Evolutionary conservation across 2,113 vertebrate genomes (phyloP).

Genomic region (Pseudolaguvia tuberculata): DNA sequence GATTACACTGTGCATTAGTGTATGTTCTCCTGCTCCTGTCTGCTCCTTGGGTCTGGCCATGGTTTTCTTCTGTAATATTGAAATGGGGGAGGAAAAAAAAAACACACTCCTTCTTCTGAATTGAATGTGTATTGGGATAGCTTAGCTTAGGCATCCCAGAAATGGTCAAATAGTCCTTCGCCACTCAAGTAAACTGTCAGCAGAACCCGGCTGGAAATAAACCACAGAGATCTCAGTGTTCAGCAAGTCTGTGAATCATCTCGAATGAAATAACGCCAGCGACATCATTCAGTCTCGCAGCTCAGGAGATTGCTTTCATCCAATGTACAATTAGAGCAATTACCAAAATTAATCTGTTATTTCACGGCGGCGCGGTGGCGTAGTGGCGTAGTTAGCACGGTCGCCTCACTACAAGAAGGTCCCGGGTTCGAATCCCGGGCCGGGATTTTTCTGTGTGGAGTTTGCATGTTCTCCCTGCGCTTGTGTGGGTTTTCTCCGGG

Average conservation of each 20-base stretch:
- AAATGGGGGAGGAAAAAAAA: constrained; percentile 45
- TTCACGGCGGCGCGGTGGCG: too few species aligned
- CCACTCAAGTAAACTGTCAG: constrained; percentile 45
- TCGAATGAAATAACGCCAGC: constrained; percentile 37
- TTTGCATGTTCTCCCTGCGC: too few species aligned
- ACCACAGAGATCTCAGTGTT: constrained; percentile 49
- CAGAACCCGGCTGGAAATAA: constrained; percentile 41
- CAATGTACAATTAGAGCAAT: constrained; percentile 49
- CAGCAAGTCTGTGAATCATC: constrained; percentile 21
- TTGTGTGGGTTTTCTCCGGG: too few species aligned
- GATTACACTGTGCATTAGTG: constrained; percentile 15
- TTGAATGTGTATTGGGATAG: constrained; percentile 45
- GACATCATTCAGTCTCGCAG: constrained; percentile 16
- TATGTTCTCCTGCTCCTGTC: constrained; percentile 35
- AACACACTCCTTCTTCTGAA: constrained; percentile 43
- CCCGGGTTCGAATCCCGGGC: too few species aligned
- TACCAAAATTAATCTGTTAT: constrained; percentile 50
- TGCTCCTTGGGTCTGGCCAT: constrained; percentile 17
- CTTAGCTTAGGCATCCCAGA: constrained; percentile 52
- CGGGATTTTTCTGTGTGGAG: too few species aligned
- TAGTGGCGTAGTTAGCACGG: too few species aligned
- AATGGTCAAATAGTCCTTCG: constrained; percentile 57
- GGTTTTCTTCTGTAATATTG: constrained; percentile 33
- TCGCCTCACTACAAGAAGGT: too few species aligned
- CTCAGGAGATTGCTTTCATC: constrained; percentile 44